Base-by-base conservation (phyloP, 1,140 invertebrate genomes). In the Araneus ventricosus region DNA sequence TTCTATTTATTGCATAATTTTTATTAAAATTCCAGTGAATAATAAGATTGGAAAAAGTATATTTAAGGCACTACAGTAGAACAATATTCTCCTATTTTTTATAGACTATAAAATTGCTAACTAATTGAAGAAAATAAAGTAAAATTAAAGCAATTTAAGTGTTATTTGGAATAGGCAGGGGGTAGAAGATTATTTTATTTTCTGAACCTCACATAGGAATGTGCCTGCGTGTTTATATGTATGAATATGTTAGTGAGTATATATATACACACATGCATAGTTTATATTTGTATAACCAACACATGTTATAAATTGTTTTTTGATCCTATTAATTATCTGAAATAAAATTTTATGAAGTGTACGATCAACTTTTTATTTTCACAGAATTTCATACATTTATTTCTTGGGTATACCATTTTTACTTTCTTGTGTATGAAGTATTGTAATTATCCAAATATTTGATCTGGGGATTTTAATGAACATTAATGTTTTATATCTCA, bases 271-370 rank as follows among this genome's bases (percentile, higher is more conserved):
- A 87, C 85, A 87, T 87, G 85, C 85, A 87, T 87, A 87, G 85
- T 87, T 45, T 87, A 87, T 87, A 87, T 87, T 87, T 87, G 85
- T 61, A 87, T 87, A 45, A 87, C 59, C 85, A 61, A 87, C 80
- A 87, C 85, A 87, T 87, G 85, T 87, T 87, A 87, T 87, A 37
- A 87, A 87, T 87, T 87, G 85, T 87, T 87, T 61, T 45, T 61
- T 61, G 85, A 87, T 87, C 85, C 85, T 87, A 87, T 87, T 87
- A 87, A 87, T 87, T 87, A 87, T 87, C 85, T 87, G 57, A 87
- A 87, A 87, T 87, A 87, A 87, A 87, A 87, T 87, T 87, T 87
- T 87, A 87, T 87, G 85, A 87, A 37, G 37, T 34, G 85, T 87
- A 37, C 24, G 27, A 22, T 45, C 14, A 27, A 8, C 27, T 30